Conservation (phyloP, 2,888 invertebrate species). For the Cantharis rustica region DNA sequence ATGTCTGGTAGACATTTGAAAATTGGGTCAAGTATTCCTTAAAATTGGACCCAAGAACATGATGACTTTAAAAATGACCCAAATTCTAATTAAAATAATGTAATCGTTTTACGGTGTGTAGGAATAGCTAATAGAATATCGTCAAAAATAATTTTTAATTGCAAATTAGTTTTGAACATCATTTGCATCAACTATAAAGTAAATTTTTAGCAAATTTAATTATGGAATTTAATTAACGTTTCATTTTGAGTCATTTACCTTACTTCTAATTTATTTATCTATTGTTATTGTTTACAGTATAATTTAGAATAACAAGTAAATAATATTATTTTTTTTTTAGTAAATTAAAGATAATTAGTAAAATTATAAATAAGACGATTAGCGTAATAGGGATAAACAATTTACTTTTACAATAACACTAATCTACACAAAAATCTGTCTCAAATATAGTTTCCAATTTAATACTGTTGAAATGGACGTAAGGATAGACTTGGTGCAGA, state of each 20-base stretch:
- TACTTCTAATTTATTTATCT: not conserved
- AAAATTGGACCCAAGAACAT: not conserved
- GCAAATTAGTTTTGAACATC: not conserved
- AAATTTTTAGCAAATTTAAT: not conserved
- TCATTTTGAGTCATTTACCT: not conserved
- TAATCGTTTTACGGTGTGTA: not conserved
- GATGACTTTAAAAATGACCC: not conserved
- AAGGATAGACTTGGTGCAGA: conserved; percentile 42
- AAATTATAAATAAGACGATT: not conserved
- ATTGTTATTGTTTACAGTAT: not conserved
- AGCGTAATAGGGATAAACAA: conserved; percentile 8
- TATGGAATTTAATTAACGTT: not conserved
- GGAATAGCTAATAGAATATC: not conserved
- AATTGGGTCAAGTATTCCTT: not conserved
- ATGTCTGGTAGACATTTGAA: not conserved
- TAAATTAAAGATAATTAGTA: not conserved
- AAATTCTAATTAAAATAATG: not conserved
- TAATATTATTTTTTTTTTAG: not conserved
- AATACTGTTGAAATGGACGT: conserved; percentile 47
- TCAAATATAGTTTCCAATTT: conserved; percentile 45
- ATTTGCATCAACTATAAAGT: not conserved
- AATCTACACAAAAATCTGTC: conserved; percentile 48
- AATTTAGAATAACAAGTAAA: not conserved
- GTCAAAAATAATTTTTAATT: not conserved
- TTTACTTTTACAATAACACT: conserved; percentile 29